phyloP scores from a whole-genome alignment of 2,888 invertebrate genomes.

The Drosophila mercatorum region DNA sequence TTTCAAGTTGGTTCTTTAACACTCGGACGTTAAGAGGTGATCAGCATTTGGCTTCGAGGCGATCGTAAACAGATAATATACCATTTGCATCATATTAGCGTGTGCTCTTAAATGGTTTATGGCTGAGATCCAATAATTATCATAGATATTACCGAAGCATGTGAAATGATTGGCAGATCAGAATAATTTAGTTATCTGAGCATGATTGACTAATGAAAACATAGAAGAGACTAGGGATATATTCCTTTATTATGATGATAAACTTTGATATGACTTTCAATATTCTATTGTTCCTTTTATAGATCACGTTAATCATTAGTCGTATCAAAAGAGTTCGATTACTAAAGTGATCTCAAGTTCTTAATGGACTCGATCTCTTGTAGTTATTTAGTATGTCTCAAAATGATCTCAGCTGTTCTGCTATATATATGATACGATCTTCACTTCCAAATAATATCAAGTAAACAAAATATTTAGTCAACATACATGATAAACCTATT shows the following conservation, averaged over 20 bases:
- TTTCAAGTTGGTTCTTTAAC: conserved; percentile 1
- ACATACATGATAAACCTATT: background rate
- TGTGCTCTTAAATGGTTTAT: conserved; percentile 3
- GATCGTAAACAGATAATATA: conserved; percentile 2
- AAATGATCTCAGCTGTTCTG: background rate
- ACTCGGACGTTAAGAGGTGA: conserved; percentile 9
- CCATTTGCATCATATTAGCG: conserved; percentile 3
- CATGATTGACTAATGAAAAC: background rate
- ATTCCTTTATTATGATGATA: background rate
- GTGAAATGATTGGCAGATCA: background rate
- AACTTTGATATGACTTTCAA: too few relatives aligned
- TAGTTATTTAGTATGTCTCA: too few relatives aligned
- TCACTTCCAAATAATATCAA: background rate
- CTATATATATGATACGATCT: background rate
- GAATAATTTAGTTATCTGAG: too few relatives aligned
- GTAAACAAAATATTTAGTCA: background rate
- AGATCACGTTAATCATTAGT: too few relatives aligned
- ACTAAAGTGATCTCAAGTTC: background rate
- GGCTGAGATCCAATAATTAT: background rate
- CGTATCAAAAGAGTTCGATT: background rate
- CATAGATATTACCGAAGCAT: background rate
- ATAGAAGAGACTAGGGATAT: too few relatives aligned
- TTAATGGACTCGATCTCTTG: too few relatives aligned
- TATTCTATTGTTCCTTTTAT: background rate
- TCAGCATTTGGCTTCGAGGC: background rate